Percentiles rank a stretch among this genome's conserved stretches.
Evolutionary conservation across 2,888 invertebrate species (phyloP).

Genomic region (Zonitis immaculata): DNA sequence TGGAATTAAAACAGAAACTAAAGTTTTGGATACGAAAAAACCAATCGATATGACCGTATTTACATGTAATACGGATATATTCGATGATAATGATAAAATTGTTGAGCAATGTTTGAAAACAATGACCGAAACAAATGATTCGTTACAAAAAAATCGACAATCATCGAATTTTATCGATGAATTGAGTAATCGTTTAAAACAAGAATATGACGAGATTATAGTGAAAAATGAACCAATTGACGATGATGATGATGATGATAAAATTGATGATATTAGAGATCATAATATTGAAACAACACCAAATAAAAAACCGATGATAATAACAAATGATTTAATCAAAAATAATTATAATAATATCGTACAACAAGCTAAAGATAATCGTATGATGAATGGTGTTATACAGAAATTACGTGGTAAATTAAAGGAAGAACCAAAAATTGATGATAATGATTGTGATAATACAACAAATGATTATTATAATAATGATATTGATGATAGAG

Average conservation of each 20-base stretch:
- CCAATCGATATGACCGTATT: conserved; percentile 36
- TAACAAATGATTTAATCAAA: conserved; percentile 17
- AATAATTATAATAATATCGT: not conserved
- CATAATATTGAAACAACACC: conserved; percentile 6
- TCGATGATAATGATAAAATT: conserved; percentile 49
- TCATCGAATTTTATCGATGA: conserved; percentile 38
- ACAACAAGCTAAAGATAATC: conserved; percentile 24
- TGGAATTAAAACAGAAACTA: conserved; percentile 8
- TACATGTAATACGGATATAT: conserved; percentile 42
- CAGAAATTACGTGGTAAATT: conserved; percentile 36
- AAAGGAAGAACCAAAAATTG: conserved; percentile 19
- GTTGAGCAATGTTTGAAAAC: conserved; percentile 50
- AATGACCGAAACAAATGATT: conserved; percentile 51
- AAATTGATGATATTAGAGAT: conserved; percentile 8
- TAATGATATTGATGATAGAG: not conserved
- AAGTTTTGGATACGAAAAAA: conserved; percentile 10
- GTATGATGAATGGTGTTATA: conserved; percentile 29
- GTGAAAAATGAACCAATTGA: conserved; percentile 13
- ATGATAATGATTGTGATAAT: not conserved
- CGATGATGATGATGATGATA: conserved; percentile 1
- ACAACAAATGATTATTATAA: not conserved
- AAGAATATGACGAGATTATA: conserved; percentile 11
- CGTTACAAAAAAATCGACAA: conserved; percentile 34
- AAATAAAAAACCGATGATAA: conserved; percentile 23
- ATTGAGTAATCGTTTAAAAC: conserved; percentile 33